Conservation (phyloP, 2,113 vertebrate species). For the Glaucomys volans region DNA sequence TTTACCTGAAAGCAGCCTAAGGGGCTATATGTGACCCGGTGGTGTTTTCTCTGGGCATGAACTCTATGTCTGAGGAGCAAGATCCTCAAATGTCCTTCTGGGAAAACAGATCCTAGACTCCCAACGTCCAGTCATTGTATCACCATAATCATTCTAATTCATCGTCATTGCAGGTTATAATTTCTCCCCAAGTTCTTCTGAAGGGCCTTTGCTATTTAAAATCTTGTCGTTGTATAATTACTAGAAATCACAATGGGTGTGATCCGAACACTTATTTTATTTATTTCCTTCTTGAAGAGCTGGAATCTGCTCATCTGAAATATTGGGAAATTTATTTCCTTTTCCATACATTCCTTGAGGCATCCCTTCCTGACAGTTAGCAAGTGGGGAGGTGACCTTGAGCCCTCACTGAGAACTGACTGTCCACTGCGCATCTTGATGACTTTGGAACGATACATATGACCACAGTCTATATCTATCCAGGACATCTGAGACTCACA, state of each 20-base stretch:
- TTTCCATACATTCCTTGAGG: neutral
- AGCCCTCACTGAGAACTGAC: neutral
- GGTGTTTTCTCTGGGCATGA: neutral
- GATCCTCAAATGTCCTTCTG: neutral
- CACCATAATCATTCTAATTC: neutral
- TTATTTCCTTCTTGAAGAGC: neutral
- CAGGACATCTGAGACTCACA: neutral
- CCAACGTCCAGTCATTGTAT: neutral
- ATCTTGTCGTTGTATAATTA: neutral
- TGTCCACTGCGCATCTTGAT: neutral
- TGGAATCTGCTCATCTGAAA: neutral
- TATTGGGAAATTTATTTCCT: neutral
- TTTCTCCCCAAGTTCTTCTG: neutral
- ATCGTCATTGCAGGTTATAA: neutral
- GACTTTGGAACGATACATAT: neutral
- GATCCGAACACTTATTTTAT: neutral
- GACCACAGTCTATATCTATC: neutral
- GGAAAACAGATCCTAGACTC: neutral
- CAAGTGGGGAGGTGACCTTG: neutral
- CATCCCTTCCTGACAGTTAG: neutral
- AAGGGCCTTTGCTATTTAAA: slow-evolving; percentile 4
- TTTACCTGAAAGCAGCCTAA: neutral
- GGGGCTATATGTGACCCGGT: neutral
- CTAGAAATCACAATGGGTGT: neutral
- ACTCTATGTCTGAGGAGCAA: neutral